phyloP scores from a whole-genome alignment of 2,888 invertebrate genomes.

The Ariolimax columbianus region DNA sequence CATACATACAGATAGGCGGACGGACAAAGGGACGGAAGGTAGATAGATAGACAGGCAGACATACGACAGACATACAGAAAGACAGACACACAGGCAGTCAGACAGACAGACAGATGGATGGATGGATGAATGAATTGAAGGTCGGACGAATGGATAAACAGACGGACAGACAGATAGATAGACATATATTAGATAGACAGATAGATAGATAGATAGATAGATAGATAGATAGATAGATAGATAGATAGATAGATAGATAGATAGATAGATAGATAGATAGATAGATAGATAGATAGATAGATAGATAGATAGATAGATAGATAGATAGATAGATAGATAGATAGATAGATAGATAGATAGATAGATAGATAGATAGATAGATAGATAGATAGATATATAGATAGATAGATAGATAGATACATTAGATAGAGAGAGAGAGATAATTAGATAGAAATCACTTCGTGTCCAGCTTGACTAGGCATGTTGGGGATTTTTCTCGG shows the following conservation, averaged over 20 bases:
- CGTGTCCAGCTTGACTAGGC: no score
- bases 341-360: slow-evolving; percentile 2
- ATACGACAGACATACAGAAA: neutral
- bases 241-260: neutral
- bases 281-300: slow-evolving; percentile 12
- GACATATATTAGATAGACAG: slow-evolving; percentile 66
- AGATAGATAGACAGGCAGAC: neutral
- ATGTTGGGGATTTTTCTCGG: no score
- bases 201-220: neutral
- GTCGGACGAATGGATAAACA: slow-evolving; percentile 75
- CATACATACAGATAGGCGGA: no score
- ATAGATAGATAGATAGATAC: no score
- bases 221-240: neutral
- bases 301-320: slow-evolving; percentile 17
- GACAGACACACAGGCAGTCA: no score
- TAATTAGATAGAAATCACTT: no score
- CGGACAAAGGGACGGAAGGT: no score
- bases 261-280: neutral
- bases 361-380: no score
- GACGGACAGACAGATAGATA: slow-evolving; percentile 75
- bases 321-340: slow-evolving; percentile 7
- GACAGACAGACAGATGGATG: neutral
- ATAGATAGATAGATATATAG: no score
- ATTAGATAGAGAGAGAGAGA: no score
- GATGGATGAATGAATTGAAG: slow-evolving; percentile 10